Base-by-base conservation (phyloP, 2,797 vertebrate genomes). In the Coilia nasus region DNA sequence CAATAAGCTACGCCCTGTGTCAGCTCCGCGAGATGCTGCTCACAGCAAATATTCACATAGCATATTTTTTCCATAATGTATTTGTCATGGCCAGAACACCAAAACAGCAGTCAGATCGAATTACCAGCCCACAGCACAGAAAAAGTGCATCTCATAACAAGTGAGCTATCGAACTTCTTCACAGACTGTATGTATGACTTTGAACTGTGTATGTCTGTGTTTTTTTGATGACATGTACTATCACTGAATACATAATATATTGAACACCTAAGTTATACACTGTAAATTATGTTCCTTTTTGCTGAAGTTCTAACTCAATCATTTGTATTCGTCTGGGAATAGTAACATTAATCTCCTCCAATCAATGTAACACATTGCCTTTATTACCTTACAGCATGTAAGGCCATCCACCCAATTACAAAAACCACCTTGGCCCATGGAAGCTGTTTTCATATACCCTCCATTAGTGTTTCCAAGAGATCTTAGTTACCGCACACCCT, bases 331-430 rank as follows among this genome's bases (percentile, higher is more conserved):
- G 0, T 78, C 31, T 75, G 71, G 35, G 31, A 41, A 75, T 41
- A 44, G 31, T 41, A 44, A 21, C 71, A 78, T 78, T 78, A 11
- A 78, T 78, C 31, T 78, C 64, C 64, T 28, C 71, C 31, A 78
- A 78, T 78, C 71, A 78, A 78, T 78, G 71, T 41, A 78, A 44
- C 28, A 78, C 31, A 78, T 41, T 31, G 28, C 71, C 31, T 78
- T 41, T 31, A 75, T 75, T 23, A 41, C 17, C 67, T 75, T 78
- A 78, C 67, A 78, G 28, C 71, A 78, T 14, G 14, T 19, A 21
- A 78, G 15, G 21, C 31, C 71, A 35, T 78, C 6, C 35, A 6
- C 15, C 71, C 71, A 78, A 78, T 78, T 78, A 78, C 2, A 15
- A 78, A 35, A 41, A 44, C 35, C 15, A 41, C 35, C 31, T 41